Evolutionary conservation across 2,797 vertebrate species (phyloP).

Genomic region (Protosalanx chinensis): DNA sequence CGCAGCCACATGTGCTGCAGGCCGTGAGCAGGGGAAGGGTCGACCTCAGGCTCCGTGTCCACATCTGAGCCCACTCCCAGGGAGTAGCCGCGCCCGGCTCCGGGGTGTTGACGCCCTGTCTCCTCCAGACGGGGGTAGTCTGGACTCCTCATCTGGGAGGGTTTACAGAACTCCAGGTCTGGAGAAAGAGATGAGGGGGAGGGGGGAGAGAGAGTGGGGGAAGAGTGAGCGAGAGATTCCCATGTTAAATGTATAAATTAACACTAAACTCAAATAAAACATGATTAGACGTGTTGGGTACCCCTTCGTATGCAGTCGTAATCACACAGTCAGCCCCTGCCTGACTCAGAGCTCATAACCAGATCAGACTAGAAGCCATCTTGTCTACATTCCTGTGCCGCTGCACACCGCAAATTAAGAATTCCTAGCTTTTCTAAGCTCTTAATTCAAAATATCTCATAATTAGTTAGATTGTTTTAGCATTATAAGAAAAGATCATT

Average conservation of each 20-base stretch:
- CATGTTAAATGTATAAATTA: constrained; percentile 19
- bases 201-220: neutral
- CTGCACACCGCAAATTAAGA: too few relatives aligned
- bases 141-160: constrained; percentile 80
- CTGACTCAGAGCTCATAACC: too few relatives aligned
- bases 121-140: constrained; percentile 74
- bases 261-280: neutral
- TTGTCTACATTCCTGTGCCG: too few relatives aligned
- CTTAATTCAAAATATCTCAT: too few relatives aligned
- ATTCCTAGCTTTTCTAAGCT: too few relatives aligned
- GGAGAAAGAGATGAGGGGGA: constrained; percentile 20
- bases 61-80: constrained; percentile 88
- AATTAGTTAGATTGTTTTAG: too few relatives aligned
- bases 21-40: constrained; percentile 85
- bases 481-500: neutral
- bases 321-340: too few relatives aligned
- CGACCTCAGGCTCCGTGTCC: constrained; percentile 91
- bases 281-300: too few relatives aligned
- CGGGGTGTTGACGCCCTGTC: constrained; percentile 49
- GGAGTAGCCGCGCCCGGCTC: constrained; percentile 79
- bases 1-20: constrained; percentile 93
- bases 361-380: too few relatives aligned
- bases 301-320: too few relatives aligned
- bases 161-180: constrained; percentile 91
- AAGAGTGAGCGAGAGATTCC: constrained; percentile 1